phyloP scores from a whole-genome alignment of 2,888 invertebrate species.

The Harpalus rufipes region DNA sequence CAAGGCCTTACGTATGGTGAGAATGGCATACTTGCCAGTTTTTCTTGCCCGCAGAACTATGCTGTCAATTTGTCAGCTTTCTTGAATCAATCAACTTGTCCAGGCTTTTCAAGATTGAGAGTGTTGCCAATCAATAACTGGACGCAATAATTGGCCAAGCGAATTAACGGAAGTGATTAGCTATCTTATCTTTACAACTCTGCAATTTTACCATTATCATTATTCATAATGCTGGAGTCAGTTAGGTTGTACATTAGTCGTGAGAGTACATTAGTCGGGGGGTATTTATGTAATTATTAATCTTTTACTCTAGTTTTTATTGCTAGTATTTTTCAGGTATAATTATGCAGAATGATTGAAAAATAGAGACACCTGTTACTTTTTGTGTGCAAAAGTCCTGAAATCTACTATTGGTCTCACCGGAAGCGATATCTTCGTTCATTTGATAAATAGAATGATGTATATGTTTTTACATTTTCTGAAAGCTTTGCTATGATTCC shows the following conservation, averaged over 20 bases:
- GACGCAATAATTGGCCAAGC: background rate
- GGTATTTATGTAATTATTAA: background rate
- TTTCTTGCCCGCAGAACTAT: conserved; percentile 59
- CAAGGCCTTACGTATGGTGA: conserved; percentile 55
- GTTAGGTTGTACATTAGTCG: background rate
- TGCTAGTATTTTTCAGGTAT: too few relatives aligned
- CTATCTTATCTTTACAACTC: conserved; percentile 20
- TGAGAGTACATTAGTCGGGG: background rate
- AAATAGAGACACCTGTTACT: too few relatives aligned
- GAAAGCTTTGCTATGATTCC: too few relatives aligned
- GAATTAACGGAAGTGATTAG: background rate
- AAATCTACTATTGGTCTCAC: too few relatives aligned
- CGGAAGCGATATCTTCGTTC: too few relatives aligned
- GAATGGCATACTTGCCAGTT: conserved; percentile 57
- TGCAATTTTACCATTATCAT: background rate
- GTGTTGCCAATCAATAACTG: conserved; percentile 27
- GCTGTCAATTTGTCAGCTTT: conserved; percentile 65
- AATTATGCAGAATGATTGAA: too few relatives aligned
- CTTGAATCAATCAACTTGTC: conserved; percentile 51
- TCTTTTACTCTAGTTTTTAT: background rate
- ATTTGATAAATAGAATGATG: too few relatives aligned
- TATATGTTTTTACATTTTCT: too few relatives aligned
- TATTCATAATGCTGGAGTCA: background rate
- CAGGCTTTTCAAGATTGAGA: background rate
- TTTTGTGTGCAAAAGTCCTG: too few relatives aligned